phyloP scores from a whole-genome alignment of 2,888 invertebrate species.

The Epinotia ramella region DNA sequence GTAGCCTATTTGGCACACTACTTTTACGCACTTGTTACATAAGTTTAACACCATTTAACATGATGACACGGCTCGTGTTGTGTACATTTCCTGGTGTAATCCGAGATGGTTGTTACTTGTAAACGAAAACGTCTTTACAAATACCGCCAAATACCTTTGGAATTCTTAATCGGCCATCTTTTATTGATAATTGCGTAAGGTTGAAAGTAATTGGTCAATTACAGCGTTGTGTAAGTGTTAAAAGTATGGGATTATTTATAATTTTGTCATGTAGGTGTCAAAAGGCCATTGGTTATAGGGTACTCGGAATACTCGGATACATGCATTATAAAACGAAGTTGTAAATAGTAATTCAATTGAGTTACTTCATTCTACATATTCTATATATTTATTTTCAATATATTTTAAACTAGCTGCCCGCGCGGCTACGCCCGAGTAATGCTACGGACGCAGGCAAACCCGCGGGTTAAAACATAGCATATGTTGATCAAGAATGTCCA shows the following conservation, averaged over 20 bases:
- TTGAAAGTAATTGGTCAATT: constrained; percentile 33
- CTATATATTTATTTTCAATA: too few relatives aligned
- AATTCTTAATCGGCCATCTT: constrained; percentile 29
- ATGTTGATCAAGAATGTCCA: too few relatives aligned
- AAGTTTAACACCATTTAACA: constrained; percentile 25
- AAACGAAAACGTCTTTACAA: constrained; percentile 29
- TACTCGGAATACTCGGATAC: background rate
- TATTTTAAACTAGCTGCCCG: too few relatives aligned
- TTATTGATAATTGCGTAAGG: constrained; percentile 38
- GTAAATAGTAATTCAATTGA: background rate
- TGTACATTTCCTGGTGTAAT: constrained; percentile 41
- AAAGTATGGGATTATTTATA: constrained; percentile 17
- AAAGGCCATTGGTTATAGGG: background rate
- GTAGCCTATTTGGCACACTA: constrained; percentile 15
- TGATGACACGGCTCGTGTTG: constrained; percentile 41
- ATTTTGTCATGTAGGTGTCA: constrained; percentile 13
- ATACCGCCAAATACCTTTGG: constrained; percentile 7
- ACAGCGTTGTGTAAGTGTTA: constrained; percentile 33
- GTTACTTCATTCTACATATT: too few relatives aligned
- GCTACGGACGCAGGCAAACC: too few relatives aligned
- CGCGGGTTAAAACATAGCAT: too few relatives aligned
- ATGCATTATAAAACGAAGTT: background rate
- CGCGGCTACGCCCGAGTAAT: too few relatives aligned
- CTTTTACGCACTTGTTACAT: constrained; percentile 37
- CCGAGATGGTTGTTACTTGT: constrained; percentile 26